These are phyloP conservation scores for Melanotus villosus DNA, from an alignment of 2,888 invertebrate genomes.

Conservation along the genomic window DNA sequence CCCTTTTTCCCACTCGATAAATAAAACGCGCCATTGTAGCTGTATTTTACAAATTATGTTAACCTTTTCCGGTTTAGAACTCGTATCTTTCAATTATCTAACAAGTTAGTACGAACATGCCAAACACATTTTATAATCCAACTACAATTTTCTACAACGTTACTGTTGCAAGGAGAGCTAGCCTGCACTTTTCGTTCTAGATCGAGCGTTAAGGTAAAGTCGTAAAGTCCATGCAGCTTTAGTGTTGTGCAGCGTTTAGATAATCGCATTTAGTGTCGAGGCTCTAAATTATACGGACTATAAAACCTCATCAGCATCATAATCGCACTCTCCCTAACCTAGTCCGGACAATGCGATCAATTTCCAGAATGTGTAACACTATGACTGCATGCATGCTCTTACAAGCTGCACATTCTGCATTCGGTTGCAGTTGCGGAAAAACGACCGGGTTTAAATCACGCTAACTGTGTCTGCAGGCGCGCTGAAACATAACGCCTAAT, in stretches of 20 bases:
- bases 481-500: slow-evolving; percentile 13
- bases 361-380: slow-evolving; percentile 41
- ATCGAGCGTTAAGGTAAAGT: too few species aligned
- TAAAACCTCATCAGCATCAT: slow-evolving; percentile 41
- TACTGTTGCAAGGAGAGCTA: not conserved
- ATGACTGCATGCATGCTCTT: slow-evolving; percentile 40
- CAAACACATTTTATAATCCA: not conserved
- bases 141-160: not conserved
- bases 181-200: slow-evolving; percentile 5
- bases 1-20: too few species aligned
- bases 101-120: not conserved
- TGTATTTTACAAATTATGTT: too few species aligned
- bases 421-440: slow-evolving; percentile 35
- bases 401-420: slow-evolving; percentile 34
- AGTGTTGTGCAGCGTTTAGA: slow-evolving; percentile 28
- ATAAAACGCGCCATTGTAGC: too few species aligned
- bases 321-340: slow-evolving; percentile 25
- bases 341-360: slow-evolving; percentile 34
- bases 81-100: not conserved
- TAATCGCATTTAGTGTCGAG: slow-evolving; percentile 36
- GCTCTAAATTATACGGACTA: slow-evolving; percentile 34
- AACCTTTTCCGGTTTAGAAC: too few species aligned
- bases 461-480: not conserved
- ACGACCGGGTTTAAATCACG: slow-evolving; percentile 36
- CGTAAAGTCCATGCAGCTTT: slow-evolving; percentile 17